These are phyloP conservation scores for Lymantria dispar DNA, from an alignment of 2,888 invertebrate species.

Conservation along the genomic window DNA sequence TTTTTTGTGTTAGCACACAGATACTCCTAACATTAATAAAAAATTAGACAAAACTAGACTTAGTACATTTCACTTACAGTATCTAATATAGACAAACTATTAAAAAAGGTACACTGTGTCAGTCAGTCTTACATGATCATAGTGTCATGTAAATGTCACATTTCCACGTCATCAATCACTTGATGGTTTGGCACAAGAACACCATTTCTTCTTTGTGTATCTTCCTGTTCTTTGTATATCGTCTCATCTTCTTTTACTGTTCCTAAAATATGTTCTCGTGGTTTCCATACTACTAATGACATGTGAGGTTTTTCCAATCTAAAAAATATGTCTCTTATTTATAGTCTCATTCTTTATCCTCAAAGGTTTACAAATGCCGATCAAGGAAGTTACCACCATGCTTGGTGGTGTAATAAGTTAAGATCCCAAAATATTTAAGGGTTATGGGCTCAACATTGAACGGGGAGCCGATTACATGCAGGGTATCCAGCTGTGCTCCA, in stretches of 20 bases:
- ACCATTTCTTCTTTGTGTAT: slow-evolving; percentile 52
- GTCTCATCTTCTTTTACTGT: slow-evolving; percentile 56
- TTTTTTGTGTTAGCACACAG: too few relatives aligned
- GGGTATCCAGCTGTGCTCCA: too few relatives aligned
- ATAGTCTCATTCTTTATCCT: not conserved
- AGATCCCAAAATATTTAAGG: too few relatives aligned
- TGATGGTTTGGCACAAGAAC: slow-evolving; percentile 52
- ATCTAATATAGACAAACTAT: slow-evolving; percentile 24
- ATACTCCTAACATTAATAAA: not conserved
- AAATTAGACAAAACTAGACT: not conserved
- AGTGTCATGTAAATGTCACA: slow-evolving; percentile 44
- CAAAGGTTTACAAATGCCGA: too few relatives aligned
- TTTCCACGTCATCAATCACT: slow-evolving; percentile 66
- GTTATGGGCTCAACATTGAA: too few relatives aligned
- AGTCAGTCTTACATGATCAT: slow-evolving; percentile 22
- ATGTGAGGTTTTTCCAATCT: slow-evolving; percentile 88
- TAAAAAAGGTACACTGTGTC: slow-evolving; percentile 31
- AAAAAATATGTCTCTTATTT: not conserved
- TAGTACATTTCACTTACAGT: not conserved
- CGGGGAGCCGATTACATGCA: too few relatives aligned
- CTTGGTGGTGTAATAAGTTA: too few relatives aligned
- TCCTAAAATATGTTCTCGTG: slow-evolving; percentile 81
- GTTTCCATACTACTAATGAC: slow-evolving; percentile 92
- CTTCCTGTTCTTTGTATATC: slow-evolving; percentile 34
- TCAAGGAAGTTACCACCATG: too few relatives aligned